These are phyloP conservation scores for Peromyscus californicus DNA, from an alignment of 2,113 vertebrate species.

Conservation along the genomic window DNA sequence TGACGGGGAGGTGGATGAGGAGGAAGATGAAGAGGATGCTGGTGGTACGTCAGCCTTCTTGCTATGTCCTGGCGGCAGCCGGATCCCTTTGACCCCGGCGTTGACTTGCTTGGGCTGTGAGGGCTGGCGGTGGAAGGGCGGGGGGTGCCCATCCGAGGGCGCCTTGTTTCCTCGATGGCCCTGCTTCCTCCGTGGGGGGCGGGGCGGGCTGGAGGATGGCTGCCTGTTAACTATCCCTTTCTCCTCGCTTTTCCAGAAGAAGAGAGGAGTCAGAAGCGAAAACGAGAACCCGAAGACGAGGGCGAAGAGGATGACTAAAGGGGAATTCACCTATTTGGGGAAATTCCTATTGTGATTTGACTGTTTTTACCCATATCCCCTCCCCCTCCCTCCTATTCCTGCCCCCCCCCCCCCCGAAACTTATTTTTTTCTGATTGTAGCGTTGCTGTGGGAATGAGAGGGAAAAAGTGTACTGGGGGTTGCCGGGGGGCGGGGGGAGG, in stretches of 20 bases:
- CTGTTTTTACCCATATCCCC: slow-evolving; percentile 93
- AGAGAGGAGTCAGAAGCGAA: slow-evolving; percentile 96
- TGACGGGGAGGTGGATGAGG: slow-evolving; percentile 91
- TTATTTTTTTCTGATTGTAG: slow-evolving; percentile 89
- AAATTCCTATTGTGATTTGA: slow-evolving; percentile 94
- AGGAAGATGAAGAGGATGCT: slow-evolving; percentile 92
- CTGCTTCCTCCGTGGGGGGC: rapidly evolving
- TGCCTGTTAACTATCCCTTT: not conserved
- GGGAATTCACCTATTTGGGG: slow-evolving; percentile 85
- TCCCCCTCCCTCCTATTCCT: slow-evolving; percentile 75
- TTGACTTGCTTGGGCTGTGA: not conserved
- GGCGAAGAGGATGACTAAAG: slow-evolving; percentile 97
- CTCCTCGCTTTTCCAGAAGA: slow-evolving; percentile 87
- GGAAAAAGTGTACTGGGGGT: slow-evolving; percentile 89
- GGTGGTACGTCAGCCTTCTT: slow-evolving; percentile 83
- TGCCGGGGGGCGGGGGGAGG: slow-evolving; percentile 84
- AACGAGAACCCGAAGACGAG: slow-evolving; percentile 97
- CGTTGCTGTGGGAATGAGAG: slow-evolving; percentile 93
- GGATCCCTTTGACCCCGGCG: rapidly evolving
- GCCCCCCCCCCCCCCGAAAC: slow-evolving; percentile 81
- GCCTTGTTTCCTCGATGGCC: not conserved
- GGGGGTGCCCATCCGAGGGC: not conserved
- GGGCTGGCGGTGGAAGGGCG: not conserved
- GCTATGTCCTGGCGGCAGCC: not conserved
- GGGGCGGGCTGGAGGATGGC: not conserved